Base-by-base conservation (phyloP, 2,113 vertebrate species). In the Potamarius usumacintae region DNA sequence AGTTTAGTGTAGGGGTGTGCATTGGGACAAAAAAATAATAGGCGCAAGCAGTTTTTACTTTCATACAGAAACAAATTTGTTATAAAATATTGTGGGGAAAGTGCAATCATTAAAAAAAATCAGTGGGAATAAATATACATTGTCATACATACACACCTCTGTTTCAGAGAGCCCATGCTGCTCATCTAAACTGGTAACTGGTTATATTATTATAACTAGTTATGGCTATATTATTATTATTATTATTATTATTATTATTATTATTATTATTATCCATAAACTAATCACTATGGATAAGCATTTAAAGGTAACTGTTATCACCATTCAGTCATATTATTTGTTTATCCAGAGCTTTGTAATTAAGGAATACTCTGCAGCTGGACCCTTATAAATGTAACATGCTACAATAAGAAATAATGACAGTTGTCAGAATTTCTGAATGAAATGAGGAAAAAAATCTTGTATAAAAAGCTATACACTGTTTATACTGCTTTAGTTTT, bases 401-500 rank as follows among this genome's bases (percentile, higher is more conserved):
- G 25, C 14, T 12, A 27, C 17, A 55, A 30, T 55, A 55, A 8
- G 48, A 27, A 78, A 53, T 1, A 5, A 25, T 76, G 18, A 9
- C 71, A 50, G 3, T 67, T n/a, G 17, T 7, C 14, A 17, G 14
- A 5, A 17, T 34, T 27, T 67, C 65, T 71, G 15, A 34, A 71
- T 71, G 7, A n/a, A 65, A 63, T 53, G 8, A 53, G 10, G 25
- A 63, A 62, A 22, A 67, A 27, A 63, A 25, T n/a, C 4, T 71
- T 76, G 10, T 50, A n/a, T 14, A 5, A 77, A 77, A 77, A 14
- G 10, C 0, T 50, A 5, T 22, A 20, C 5, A 17, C 0, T 17
- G 50, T 78, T 78, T 78, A 27, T 27, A 15, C 12, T 18, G 79
- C 27, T 65, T 79, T 52, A 74, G 18, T 88, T 42, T 77, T 57